Percentiles rank a stretch among this genome's conserved stretches.
Evolutionary conservation across 1,140 invertebrate species (phyloP).

Genomic region (Musca vetustissima): DNA sequence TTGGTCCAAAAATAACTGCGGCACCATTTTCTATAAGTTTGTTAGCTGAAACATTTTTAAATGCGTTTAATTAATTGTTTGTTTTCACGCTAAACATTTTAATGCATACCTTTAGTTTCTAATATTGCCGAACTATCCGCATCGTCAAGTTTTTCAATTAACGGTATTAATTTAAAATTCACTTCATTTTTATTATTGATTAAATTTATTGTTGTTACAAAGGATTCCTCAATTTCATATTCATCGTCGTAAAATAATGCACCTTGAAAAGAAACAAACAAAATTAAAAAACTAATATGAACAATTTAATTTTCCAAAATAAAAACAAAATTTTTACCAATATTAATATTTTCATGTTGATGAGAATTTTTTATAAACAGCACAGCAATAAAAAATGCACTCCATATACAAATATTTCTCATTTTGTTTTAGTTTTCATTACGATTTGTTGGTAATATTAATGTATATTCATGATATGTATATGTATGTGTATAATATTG

Average conservation of each 20-base stretch:
- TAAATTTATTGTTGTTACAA: constrained; percentile 51
- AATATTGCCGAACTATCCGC: constrained; percentile 40
- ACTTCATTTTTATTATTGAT: constrained; percentile 41
- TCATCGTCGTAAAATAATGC: constrained; percentile 57
- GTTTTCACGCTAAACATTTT: no score
- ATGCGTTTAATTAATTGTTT: constrained; percentile 26
- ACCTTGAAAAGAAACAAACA: constrained; percentile 36
- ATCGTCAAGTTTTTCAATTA: constrained; percentile 36
- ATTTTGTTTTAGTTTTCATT: no score
- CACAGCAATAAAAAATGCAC: no score
- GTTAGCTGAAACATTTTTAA: constrained; percentile 55
- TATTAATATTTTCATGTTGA: no score
- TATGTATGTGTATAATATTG: no score
- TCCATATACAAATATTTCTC: no score
- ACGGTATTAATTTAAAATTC: constrained; percentile 31
- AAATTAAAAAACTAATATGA: background rate
- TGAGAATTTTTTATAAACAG: no score
- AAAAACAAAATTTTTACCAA: no score
- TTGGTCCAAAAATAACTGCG: constrained; percentile 78
- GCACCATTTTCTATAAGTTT: constrained; percentile 65
- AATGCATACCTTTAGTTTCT: constrained; percentile 41
- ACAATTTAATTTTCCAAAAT: no score
- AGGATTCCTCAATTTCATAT: constrained; percentile 55
- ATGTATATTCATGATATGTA: no score
- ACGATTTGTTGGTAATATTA: no score